These are phyloP conservation scores for Stylophora pistillata DNA, from an alignment of 64 coral and sea anemone species.

Conservation along the genomic window DNA sequence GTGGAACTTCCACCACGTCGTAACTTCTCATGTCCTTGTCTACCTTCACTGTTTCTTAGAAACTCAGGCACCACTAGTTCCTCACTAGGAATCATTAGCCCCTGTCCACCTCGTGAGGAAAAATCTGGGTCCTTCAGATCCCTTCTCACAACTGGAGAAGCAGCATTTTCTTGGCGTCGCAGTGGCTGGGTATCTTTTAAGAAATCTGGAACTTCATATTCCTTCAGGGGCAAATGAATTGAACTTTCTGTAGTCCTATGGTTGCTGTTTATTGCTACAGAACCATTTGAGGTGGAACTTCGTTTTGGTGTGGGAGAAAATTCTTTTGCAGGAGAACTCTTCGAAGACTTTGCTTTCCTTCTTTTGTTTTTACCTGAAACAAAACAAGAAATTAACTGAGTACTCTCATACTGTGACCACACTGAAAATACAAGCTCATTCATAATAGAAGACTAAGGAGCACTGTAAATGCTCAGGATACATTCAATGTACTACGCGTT, in stretches of 20 bases:
- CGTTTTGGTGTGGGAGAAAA: slow-evolving; percentile 19
- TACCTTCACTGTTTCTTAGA: slow-evolving; percentile 30
- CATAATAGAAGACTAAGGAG: too few relatives aligned
- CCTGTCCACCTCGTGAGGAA: slow-evolving; percentile 6
- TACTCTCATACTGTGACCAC: not conserved
- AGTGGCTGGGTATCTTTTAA: slow-evolving; percentile 44
- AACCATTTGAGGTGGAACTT: not conserved
- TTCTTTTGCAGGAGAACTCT: not conserved
- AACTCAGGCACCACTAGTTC: slow-evolving; percentile 63
- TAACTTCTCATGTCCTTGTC: not conserved
- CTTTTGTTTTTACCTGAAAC: slow-evolving; percentile 24
- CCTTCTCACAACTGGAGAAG: slow-evolving; percentile 50
- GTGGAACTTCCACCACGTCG: not conserved
- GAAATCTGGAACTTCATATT: slow-evolving; percentile 68
- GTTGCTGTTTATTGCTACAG: not conserved
- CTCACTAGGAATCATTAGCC: slow-evolving; percentile 51
- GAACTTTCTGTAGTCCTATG: slow-evolving; percentile 4
- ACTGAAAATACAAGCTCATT: too few relatives aligned
- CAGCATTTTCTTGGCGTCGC: slow-evolving; percentile 3
- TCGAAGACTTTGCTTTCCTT: slow-evolving; percentile 18
- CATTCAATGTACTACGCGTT: too few relatives aligned
- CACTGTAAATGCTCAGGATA: too few relatives aligned
- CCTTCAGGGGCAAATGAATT: slow-evolving; percentile 39
- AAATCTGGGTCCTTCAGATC: slow-evolving; percentile 55
- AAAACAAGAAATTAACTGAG: not conserved